Conservation (phyloP, 1,140 invertebrate genomes). For the Coenobita brevimanus region DNA sequence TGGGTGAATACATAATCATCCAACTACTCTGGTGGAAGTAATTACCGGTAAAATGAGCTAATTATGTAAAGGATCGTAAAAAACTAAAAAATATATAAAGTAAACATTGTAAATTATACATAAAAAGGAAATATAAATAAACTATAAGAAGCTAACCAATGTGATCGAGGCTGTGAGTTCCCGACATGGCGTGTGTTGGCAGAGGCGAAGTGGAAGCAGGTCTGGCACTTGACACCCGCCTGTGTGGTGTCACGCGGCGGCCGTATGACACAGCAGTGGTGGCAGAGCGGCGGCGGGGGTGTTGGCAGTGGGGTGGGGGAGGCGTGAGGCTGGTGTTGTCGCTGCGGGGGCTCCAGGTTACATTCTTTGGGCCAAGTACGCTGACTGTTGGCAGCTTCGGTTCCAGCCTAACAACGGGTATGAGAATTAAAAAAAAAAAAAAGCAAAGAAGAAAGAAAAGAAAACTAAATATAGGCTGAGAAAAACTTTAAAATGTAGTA, state of each 20-base stretch:
- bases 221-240: background rate
- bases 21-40: too few species aligned
- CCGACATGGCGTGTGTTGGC: background rate
- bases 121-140: too few species aligned
- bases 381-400: slow-evolving; percentile 30
- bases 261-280: slow-evolving; percentile 12
- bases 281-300: slow-evolving; percentile 24
- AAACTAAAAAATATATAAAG: too few species aligned
- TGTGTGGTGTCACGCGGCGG: background rate
- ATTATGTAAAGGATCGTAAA: too few species aligned
- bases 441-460: too few species aligned
- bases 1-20: too few species aligned
- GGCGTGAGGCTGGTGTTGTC: slow-evolving; percentile 42
- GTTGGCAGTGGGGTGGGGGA: slow-evolving; percentile 42
- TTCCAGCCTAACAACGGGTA: background rate
- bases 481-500: too few species aligned
- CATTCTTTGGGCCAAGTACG: background rate
- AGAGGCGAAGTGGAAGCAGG: background rate
- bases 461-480: too few species aligned
- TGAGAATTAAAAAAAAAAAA: too few species aligned
- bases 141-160: too few species aligned
- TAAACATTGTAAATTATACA: too few species aligned
- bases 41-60: too few species aligned
- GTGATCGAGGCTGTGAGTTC: background rate
- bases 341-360: slow-evolving; percentile 39